Conservation (phyloP, 2,113 vertebrate genomes). For the Lichenostomus cassidix region DNA sequence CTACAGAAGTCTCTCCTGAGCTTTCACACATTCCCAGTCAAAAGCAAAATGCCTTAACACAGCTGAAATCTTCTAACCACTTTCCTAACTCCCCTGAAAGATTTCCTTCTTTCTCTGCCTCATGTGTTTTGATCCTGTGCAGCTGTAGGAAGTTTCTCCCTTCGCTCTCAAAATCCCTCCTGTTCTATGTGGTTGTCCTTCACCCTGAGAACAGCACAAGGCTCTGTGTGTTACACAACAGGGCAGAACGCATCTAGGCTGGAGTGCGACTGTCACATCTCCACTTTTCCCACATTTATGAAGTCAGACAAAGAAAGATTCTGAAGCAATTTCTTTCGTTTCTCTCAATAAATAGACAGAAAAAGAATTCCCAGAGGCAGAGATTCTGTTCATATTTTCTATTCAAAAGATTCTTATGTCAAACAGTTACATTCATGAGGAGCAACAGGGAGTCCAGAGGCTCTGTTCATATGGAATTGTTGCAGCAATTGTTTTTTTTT, state of each 20-base stretch:
- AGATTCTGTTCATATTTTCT: slow-evolving; percentile 4
- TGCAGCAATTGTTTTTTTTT: not conserved
- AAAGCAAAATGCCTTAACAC: not conserved
- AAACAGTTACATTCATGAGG: not conserved
- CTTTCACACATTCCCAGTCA: not conserved
- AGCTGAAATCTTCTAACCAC: not conserved
- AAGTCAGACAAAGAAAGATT: not conserved
- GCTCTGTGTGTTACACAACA: not conserved
- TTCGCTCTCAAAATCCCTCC: not conserved
- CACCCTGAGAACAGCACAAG: not conserved
- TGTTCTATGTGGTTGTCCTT: not conserved
- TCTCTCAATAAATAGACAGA: not conserved
- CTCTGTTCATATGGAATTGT: not conserved
- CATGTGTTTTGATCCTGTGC: not conserved
- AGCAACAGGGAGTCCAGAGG: not conserved
- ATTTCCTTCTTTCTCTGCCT: not conserved
- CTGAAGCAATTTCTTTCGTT: not conserved
- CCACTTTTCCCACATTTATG: not conserved
- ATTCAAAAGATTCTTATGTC: not conserved
- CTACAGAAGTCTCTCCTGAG: not conserved
- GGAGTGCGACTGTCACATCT: not conserved
- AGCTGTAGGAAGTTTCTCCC: not conserved
- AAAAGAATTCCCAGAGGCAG: not conserved
- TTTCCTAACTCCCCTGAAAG: not conserved
- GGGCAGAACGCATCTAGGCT: not conserved